Percentiles rank a stretch among this genome's conserved stretches.
Conservation (phyloP, 2,113 vertebrate genomes). For the Natator depressus region DNA sequence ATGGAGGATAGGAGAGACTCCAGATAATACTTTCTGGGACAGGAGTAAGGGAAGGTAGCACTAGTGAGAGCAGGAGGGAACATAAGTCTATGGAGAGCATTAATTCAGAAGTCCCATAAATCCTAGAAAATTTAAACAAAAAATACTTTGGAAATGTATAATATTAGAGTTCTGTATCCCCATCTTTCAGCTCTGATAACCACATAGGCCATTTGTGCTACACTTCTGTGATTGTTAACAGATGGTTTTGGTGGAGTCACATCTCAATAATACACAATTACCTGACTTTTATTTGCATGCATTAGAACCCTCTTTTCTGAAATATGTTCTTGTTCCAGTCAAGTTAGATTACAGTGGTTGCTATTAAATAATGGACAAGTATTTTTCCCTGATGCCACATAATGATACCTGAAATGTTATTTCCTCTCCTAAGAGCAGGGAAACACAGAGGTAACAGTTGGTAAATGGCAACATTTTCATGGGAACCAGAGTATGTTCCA, state of each 20-base stretch:
- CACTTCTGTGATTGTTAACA: neutral
- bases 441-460: slow-evolving; percentile 27
- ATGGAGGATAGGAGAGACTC: slow-evolving; percentile 35
- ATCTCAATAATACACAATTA: neutral
- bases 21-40: slow-evolving; percentile 40
- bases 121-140: neutral
- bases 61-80: slow-evolving; percentile 39
- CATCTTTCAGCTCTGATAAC: neutral
- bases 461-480: slow-evolving; percentile 58
- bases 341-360: neutral
- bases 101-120: neutral
- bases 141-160: slow-evolving; percentile 12
- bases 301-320: neutral
- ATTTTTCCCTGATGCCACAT: neutral
- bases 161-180: slow-evolving; percentile 6
- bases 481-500: slow-evolving; percentile 30
- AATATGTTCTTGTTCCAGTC: neutral
- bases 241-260: neutral
- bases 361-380: neutral
- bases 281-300: neutral
- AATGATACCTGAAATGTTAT: slow-evolving; percentile 10
- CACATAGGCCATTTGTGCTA: neutral
- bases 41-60: slow-evolving; percentile 9
- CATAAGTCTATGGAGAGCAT: slow-evolving; percentile 15
- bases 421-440: neutral